Percentiles rank a stretch among this genome's conserved stretches.
phyloP scores from a whole-genome alignment of 2,888 invertebrate species.

The Trachelus tabidus region DNA sequence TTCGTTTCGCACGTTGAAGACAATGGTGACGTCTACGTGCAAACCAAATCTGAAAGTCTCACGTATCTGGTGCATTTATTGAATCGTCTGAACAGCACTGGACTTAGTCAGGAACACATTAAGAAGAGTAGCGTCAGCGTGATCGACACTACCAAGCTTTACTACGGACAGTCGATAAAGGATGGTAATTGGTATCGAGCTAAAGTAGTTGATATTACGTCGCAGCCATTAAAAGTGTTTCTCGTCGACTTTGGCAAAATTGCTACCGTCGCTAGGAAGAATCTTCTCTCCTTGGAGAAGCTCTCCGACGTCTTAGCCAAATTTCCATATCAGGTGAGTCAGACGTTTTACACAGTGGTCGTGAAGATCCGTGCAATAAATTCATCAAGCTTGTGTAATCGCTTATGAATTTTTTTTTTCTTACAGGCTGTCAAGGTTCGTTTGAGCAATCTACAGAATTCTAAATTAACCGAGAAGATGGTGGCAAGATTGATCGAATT shows the following conservation, averaged over 20 bases:
- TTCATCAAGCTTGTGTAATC: background rate
- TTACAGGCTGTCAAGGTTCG: conserved; percentile 70
- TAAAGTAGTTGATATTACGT: conserved; percentile 63
- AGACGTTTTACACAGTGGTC: too few species aligned
- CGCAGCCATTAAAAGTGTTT: conserved; percentile 66
- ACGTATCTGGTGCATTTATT: conserved; percentile 52
- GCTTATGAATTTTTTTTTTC: conserved; percentile 3
- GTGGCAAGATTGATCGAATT: conserved; percentile 58
- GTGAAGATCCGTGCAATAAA: background rate
- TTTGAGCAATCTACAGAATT: conserved; percentile 71
- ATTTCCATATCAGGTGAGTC: conserved; percentile 65
- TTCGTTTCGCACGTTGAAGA: conserved; percentile 62
- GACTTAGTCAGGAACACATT: conserved; percentile 27
- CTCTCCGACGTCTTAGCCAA: conserved; percentile 60
- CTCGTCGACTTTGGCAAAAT: conserved; percentile 71
- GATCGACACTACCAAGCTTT: conserved; percentile 62
- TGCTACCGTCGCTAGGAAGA: conserved; percentile 63
- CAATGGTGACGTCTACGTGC: conserved; percentile 66
- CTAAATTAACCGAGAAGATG: conserved; percentile 62
- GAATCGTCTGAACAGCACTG: conserved; percentile 38
- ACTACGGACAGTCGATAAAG: conserved; percentile 66
- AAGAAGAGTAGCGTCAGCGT: conserved; percentile 25
- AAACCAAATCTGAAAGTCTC: conserved; percentile 58
- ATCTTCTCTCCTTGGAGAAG: conserved; percentile 65
- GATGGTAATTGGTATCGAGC: conserved; percentile 67